These are phyloP conservation scores for Cettia cetti DNA, from an alignment of 2,113 vertebrate genomes.

Conservation along the genomic window DNA sequence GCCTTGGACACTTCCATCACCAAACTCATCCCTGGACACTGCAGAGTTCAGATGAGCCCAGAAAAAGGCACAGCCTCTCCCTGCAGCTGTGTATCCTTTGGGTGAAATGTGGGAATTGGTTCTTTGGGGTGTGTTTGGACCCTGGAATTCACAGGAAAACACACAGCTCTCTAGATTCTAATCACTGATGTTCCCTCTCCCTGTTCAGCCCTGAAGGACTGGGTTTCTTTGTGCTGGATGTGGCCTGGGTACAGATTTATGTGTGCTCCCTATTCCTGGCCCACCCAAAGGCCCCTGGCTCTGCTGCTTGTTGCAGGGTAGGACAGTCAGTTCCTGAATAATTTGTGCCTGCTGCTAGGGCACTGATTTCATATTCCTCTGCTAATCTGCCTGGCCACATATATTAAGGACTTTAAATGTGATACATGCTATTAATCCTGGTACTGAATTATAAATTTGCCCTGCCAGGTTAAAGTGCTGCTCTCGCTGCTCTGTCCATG, in stretches of 20 bases:
- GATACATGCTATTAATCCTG: conserved; percentile 2
- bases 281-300: background rate
- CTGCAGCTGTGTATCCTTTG: background rate
- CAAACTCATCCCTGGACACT: background rate
- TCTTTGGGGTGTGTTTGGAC: background rate
- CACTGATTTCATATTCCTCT: background rate
- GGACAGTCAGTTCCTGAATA: background rate
- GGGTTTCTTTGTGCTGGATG: background rate
- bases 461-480: background rate
- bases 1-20: background rate
- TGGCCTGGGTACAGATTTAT: background rate
- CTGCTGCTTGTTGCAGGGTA: background rate
- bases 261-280: background rate
- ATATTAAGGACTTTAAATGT: background rate
- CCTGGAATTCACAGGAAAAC: background rate
- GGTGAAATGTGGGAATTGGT: background rate
- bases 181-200: background rate
- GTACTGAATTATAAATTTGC: background rate
- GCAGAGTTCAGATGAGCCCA: background rate
- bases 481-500: background rate
- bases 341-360: background rate
- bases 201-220: background rate
- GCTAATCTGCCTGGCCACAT: background rate
- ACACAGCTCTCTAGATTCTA: background rate
- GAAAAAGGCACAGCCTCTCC: background rate